phyloP scores from a whole-genome alignment of 2,797 vertebrate genomes.

The Schizopygopsis pylzovi region DNA sequence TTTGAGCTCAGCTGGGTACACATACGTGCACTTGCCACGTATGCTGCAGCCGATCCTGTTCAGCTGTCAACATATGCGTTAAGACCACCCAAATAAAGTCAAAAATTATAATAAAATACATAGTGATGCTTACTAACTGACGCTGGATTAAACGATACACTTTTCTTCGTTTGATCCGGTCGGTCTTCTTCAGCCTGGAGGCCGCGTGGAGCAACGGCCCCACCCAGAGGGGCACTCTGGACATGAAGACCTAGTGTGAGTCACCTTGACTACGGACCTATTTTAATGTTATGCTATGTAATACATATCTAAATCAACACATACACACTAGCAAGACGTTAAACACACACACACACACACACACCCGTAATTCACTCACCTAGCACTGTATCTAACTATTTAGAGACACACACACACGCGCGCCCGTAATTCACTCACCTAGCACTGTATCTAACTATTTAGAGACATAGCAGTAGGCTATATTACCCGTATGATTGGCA shows the following conservation, averaged over 20 bases:
- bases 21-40: constrained; percentile 68
- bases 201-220: constrained; percentile 71
- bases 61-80: constrained; percentile 58
- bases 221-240: constrained; percentile 78
- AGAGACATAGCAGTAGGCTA: neutral
- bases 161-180: constrained; percentile 71
- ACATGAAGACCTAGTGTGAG: neutral
- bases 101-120: neutral
- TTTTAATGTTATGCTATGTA: neutral
- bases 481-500: constrained; percentile 73
- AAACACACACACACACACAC: no score
- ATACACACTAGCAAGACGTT: neutral
- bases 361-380: no score
- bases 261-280: neutral
- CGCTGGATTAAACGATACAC: constrained; percentile 76
- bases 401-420: no score
- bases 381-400: no score
- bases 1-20: constrained; percentile 75
- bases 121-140: constrained; percentile 69
- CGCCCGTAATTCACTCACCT: no score
- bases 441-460: no score
- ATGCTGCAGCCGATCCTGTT: constrained; percentile 64
- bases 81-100: no score
- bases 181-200: constrained; percentile 63
- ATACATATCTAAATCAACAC: neutral